Conservation (phyloP, 2,888 invertebrate species). For the Leptinotarsa juncta region DNA sequence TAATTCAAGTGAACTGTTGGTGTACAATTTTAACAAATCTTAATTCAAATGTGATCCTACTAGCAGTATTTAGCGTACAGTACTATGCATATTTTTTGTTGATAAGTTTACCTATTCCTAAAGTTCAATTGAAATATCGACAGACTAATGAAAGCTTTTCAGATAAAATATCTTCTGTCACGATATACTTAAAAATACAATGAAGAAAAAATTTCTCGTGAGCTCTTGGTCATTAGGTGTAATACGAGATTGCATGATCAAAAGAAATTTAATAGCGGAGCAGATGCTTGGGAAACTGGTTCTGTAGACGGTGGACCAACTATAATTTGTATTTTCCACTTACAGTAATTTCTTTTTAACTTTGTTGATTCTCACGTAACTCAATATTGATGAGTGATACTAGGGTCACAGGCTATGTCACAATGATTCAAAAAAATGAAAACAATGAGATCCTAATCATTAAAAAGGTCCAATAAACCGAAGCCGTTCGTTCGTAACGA, state of each 20-base stretch:
- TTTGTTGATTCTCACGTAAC: background rate
- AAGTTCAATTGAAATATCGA: no score
- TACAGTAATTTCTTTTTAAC: background rate
- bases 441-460: background rate
- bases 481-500: no score
- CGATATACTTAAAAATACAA: background rate
- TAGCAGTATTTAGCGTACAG: no score
- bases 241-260: constrained; percentile 18
- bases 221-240: background rate
- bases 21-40: no score
- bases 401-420: background rate
- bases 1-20: no score
- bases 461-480: no score
- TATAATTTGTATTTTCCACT: constrained; percentile 11
- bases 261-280: constrained; percentile 24
- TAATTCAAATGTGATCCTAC: no score
- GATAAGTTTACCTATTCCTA: no score
- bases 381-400: background rate
- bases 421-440: background rate
- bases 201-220: background rate
- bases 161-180: background rate
- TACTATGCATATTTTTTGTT: no score
- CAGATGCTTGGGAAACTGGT: constrained; percentile 31
- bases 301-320: constrained; percentile 23
- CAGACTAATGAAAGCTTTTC: background rate